Evolutionary conservation across 1,140 invertebrate species (phyloP), one percentile per base, ranked within the genome.

Genomic region (Carposina sasakii): DNA sequence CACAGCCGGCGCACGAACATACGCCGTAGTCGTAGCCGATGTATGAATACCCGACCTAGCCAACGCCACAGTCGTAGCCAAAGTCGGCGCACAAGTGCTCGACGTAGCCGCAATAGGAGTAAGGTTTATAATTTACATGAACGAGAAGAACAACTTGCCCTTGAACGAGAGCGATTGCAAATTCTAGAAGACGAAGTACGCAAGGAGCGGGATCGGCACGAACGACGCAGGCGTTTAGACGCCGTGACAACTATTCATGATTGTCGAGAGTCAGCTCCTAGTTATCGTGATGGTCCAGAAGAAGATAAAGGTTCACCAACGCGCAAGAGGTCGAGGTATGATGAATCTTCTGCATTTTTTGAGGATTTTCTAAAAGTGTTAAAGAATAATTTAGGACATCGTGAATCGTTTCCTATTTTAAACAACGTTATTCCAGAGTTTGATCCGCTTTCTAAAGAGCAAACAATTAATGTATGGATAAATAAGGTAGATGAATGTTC

Each of bases 401-500:
- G 51, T 50, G 51, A 58, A 24, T 42, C 28, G 0, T 33, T 59
- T 36, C 22, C 48, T 3, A 22, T n/a, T 2, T n/a, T 57, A 2
- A 54, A 37, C 17, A 60, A 60, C 26, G 48, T 61, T 8, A 47
- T 67, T 0, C 54, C 64, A 9, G 49, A 53, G n/a, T 63, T 62
- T 43, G 57, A 71, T 23, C 68, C 63, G 2, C n/a, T 56, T 15
- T 51, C 21, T 8, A 66, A 56, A 43, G 54, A 58, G 30, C 64
- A 65, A 24, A 47, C 54, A 6, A 52, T 66, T 8, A 42, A 56
- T 9, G 30, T 26, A 8, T 71, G 65, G 65, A 41, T 67, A 9
- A 22, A 52, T 17, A 63, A 45, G 8, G 34, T 55, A 17, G 56
- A 58, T 10, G 45, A 58, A 26, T 48, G 53, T 22, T 30, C 16